Conservation (phyloP, 2,888 invertebrate species). For the Sarcophaga carnaria region DNA sequence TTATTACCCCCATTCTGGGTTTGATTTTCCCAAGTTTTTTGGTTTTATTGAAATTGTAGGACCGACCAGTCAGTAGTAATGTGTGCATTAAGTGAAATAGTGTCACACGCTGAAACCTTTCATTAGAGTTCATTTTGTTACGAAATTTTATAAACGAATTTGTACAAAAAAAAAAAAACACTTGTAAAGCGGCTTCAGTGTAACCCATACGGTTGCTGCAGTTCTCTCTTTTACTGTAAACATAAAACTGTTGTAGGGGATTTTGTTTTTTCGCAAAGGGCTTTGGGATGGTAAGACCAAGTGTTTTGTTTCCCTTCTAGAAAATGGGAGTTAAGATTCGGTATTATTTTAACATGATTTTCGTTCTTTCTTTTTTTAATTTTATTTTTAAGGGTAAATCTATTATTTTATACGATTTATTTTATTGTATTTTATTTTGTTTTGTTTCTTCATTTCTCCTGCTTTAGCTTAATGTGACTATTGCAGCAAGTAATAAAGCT, state of each 20-base stretch:
- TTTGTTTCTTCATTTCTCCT: conserved; percentile 13
- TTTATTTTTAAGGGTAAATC: conserved; percentile 41
- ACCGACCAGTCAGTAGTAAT: conserved; percentile 38
- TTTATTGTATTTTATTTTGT: conserved; percentile 8
- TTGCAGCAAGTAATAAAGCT: conserved; percentile 59
- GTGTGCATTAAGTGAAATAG: conserved; percentile 64
- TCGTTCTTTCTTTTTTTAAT: background rate
- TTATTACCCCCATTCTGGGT: background rate
- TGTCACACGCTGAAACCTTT: conserved; percentile 66
- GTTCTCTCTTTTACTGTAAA: conserved; percentile 4
- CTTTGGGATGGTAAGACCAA: no score
- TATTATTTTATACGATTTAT: conserved; percentile 27
- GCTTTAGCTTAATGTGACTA: conserved; percentile 50
- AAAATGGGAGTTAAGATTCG: conserved; percentile 37
- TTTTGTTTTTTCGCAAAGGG: no score
- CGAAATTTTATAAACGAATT: background rate
- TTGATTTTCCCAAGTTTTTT: conserved; percentile 1
- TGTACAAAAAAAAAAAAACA: background rate
- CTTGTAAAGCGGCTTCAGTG: conserved; percentile 15
- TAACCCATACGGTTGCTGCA: conserved; percentile 50
- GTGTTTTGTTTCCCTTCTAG: conserved; percentile 17
- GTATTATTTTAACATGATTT: conserved; percentile 37
- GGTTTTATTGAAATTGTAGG: conserved; percentile 17
- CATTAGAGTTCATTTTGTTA: conserved; percentile 31
- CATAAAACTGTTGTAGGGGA: no score